Evolutionary conservation across 2,888 invertebrate species (phyloP), one percentile per base, ranked within the genome.

Genomic region (Octonoba sinensis): DNA sequence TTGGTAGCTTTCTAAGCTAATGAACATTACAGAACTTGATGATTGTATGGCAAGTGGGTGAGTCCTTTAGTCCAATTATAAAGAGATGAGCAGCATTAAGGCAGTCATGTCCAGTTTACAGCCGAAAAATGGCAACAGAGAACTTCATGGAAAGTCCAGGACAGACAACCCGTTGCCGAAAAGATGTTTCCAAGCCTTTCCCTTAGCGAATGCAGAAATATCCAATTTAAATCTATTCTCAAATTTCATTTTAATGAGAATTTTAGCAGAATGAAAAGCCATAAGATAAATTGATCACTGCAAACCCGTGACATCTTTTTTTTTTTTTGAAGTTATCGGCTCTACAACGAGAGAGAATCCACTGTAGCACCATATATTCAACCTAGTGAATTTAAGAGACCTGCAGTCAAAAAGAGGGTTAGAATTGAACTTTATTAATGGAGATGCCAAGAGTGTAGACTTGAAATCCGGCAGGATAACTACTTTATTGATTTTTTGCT

Each of bases 231-330:
- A 36, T 36, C 1, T 2, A 36, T 36, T 36, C 6, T 36, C 36
- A 22, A 57, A 57, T 57, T 57, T 15, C 57, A n/a, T 57, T 57
- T 57, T 57, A 24, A 57, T 22, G 18, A 57, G 22, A 57, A 22
- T 20, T 57, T 57, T 22, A 22, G 22, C 22, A 22, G 57, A 56
- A 56, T 20, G 3, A 57, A 57, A 2, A 57, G 11, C 20, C 57
- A 57, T 20, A 8, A 6, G 57, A 57, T 3, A 4, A 57, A 20
- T 57, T 57, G 22, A 15, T 57, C 57, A 12, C 57, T n/a, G 57
- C 22, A 57, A 57, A 57, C 18, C 22, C 18, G 22, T 18, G 20
- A 20, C 15, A 8, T 24, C 57, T 57, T 22, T 1, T 1, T 22
- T 22, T 13, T 57, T 24, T 22, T 22, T 8, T 15, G 13, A 22